phyloP scores from a whole-genome alignment of 2,113 vertebrate genomes.

The Hippocampus abdominalis region DNA sequence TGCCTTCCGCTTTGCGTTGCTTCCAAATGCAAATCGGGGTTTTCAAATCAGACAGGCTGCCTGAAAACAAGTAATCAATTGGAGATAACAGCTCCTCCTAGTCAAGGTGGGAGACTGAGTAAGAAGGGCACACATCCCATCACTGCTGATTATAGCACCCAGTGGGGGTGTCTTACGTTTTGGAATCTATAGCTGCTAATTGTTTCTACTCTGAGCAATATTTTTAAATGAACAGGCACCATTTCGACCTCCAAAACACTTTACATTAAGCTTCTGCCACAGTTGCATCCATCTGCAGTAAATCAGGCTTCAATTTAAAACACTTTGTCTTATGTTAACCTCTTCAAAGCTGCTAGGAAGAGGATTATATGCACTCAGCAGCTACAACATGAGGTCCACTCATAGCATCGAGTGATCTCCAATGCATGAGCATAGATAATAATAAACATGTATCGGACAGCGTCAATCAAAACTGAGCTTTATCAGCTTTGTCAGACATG shows the following conservation, averaged over 20 bases:
- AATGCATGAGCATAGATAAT: not conserved
- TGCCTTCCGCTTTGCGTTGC: conserved; percentile 35
- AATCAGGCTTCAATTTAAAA: conserved; percentile 16
- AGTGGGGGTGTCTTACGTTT: conserved; percentile 24
- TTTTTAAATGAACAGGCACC: not conserved
- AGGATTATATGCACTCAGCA: not conserved
- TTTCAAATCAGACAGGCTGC: conserved; percentile 51
- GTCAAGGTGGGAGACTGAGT: conserved; percentile 61
- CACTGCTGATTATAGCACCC: conserved; percentile 67
- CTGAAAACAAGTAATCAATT: conserved; percentile 65
- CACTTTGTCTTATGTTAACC: not conserved
- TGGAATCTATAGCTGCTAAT: not conserved
- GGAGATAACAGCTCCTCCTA: conserved; percentile 65
- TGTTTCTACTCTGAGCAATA: conserved; percentile 20
- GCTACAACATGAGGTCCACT: not conserved
- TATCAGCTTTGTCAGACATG: not conserved
- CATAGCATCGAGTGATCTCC: not conserved
- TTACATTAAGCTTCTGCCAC: conserved; percentile 5
- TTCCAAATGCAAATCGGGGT: conserved; percentile 56
- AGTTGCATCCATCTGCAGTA: not conserved
- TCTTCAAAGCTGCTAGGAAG: not conserved
- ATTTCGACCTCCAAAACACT: conserved; percentile 9
- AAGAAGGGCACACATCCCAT: conserved; percentile 44
- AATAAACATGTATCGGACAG: not conserved
- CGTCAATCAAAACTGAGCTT: not conserved